Evolutionary conservation across 2,113 vertebrate genomes (phyloP), one percentile per base, ranked within the genome.

Genomic region (Illadopsis cleaveri): DNA sequence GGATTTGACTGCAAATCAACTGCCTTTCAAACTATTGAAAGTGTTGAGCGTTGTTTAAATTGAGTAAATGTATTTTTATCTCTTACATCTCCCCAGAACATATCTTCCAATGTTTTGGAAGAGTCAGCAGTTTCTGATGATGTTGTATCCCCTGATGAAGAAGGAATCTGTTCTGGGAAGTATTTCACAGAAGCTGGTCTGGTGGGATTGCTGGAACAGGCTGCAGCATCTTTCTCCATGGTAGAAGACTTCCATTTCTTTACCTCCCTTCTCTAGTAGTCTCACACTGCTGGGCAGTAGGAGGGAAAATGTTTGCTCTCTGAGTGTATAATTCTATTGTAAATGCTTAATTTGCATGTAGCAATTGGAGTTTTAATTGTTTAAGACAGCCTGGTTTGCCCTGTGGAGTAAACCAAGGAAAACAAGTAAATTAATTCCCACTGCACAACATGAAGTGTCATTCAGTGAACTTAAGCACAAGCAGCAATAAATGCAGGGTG

Each of bases 111-210:
- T 75, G 99, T 99, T 92, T 97, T 99, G 97, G 99, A 99, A 97
- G 99, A 99, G 92, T 99, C 99, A 33, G 99, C 99, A 4, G 99
- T 99, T 76, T 99, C 99, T 21, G 99, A 99, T 72, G 99, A 99
- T 30, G 99, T 99, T 72, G 99, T 99, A 60, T 99, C 99, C 57
- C 99, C 99, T 27, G 99, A 99, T 75, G 99, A 99, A 97, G 99
- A 99, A 97, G 99, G 99, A 42, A 99, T 99, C 96, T 99, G 99
- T 94, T 99, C 99, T 14, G 99, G 99, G 90, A 99, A 99, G 96
- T 99, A 99, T 97, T 99, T 99, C 91, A 99, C 99, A 17, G 99
- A 99, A 97, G 98, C 98, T 8, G 99, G 99, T 81, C 98, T 99
- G 42, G 99, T 99, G 97, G 99, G 99, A 91, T 98, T 99, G 93